These are phyloP conservation scores for Mergus octosetaceus DNA, from an alignment of 2,797 vertebrate genomes.

Conservation along the genomic window DNA sequence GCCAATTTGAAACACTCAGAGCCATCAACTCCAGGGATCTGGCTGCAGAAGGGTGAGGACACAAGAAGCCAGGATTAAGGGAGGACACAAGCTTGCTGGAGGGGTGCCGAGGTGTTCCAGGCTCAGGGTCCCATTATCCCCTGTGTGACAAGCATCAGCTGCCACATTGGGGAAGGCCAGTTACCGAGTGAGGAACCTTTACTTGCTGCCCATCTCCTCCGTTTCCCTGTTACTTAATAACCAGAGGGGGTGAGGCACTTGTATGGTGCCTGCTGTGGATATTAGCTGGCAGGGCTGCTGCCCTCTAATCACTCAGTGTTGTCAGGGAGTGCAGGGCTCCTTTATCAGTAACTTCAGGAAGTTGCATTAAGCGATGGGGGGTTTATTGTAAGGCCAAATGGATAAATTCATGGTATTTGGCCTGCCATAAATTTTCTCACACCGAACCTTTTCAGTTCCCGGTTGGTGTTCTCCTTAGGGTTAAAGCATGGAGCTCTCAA, in stretches of 20 bases:
- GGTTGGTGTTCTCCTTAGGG: neutral
- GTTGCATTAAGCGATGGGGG: neutral
- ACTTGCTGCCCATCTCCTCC: neutral
- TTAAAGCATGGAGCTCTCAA: constrained; percentile 39
- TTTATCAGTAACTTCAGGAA: constrained; percentile 34
- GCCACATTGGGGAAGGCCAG: neutral
- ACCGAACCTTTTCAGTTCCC: constrained; percentile 5
- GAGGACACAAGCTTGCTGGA: neutral
- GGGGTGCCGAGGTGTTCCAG: neutral
- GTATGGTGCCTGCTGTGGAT: neutral
- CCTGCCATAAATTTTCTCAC: constrained; percentile 33
- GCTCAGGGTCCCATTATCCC: neutral
- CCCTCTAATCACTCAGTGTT: neutral
- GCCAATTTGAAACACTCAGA: neutral
- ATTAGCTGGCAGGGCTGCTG: neutral
- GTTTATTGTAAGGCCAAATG: constrained; percentile 15
- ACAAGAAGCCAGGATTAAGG: neutral
- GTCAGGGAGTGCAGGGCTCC: neutral
- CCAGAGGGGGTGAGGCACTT: neutral
- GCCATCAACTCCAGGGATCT: neutral
- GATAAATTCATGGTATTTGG: constrained; percentile 10
- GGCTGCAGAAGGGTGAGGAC: neutral
- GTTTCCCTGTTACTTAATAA: neutral
- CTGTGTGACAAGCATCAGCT: neutral
- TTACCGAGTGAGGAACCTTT: neutral